Evolutionary conservation across 37 sponge, comb jelly and placozoan species (phyloP), one percentile per base, ranked within the genome.

Genomic region (Cladorhizidae sp.): DNA sequence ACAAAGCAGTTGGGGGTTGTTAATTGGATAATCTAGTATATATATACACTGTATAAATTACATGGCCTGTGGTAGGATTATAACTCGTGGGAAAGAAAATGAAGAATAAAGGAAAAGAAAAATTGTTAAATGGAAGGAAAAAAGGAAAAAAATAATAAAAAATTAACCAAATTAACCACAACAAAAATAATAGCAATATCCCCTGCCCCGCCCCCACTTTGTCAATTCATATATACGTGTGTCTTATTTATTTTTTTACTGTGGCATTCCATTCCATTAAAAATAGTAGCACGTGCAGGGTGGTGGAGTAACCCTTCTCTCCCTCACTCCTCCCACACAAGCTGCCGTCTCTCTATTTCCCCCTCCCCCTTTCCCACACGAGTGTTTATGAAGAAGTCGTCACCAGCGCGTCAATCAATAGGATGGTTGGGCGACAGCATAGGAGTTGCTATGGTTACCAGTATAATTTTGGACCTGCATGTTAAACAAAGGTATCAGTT

Each of bases 341-440:
- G 49, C 49, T 45, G 49, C 49, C 8, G 49, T 9, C 9, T 9
- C 49, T 45, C 49, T 9, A 54, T 54, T 9, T 12, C 49, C 5
- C 49, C 49, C 5, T 12, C 61, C 61, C 6, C 61, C 6, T 26
- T 28, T 59, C 17, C 36, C 17, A 21, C 37, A 38, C 5, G 37
- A 3, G 21, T 31, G 5, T 23, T 3, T 59, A 26, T 59, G 61
- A 59, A 17, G 61, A 18, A 28, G 61, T 23, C 28, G 71, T 68
- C 29, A 32, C 18, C 37, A 45, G 49, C n/a, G 49, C 5, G 45
- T 17, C 68, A 1, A 36, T 61, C 42, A 76, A 65, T 78, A 78
- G 54, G 79, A 67, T 32, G 77, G 55, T 35, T 75, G 86, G 36
- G 86, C 41, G 49, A 74, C 68, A 67, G 85, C 51, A 69, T 83